Conservation (phyloP, 2,113 vertebrate species). For the Amphiprion percula region DNA sequence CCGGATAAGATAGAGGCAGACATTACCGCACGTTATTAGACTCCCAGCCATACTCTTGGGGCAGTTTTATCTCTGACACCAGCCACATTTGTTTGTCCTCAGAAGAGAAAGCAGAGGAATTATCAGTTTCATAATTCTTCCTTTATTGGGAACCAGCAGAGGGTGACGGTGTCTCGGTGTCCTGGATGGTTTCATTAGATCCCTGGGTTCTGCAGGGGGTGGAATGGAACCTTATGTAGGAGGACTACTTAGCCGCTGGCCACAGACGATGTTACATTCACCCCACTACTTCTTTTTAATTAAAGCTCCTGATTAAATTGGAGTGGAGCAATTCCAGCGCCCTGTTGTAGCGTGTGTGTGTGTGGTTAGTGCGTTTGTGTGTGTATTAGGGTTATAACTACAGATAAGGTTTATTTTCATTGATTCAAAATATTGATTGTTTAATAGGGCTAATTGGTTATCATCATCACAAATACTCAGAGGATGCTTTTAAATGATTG, state of each 20-base stretch:
- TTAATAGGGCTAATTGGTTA: conserved; percentile 1
- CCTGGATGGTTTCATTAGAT: conserved; percentile 65
- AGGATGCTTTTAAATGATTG: neutral
- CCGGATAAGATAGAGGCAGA: conserved; percentile 41
- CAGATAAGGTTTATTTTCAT: neutral
- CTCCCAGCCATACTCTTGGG: conserved; percentile 30
- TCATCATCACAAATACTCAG: neutral
- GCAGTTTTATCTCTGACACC: conserved; percentile 65
- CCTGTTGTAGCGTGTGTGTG: conserved; percentile 1
- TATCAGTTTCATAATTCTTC: conserved; percentile 64
- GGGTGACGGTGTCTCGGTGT: conserved; percentile 60
- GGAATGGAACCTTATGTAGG: conserved; percentile 35
- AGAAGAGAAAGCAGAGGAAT: conserved; percentile 46
- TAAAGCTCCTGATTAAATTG: conserved; percentile 65
- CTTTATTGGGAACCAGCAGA: conserved; percentile 52
- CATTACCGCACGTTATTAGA: conserved; percentile 39
- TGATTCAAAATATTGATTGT: conserved; percentile 16
- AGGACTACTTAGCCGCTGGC: conserved; percentile 51
- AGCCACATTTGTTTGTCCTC: conserved; percentile 64
- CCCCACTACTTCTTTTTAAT: conserved; percentile 63
- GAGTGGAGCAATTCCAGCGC: conserved; percentile 15
- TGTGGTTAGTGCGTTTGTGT: conserved; percentile 10
- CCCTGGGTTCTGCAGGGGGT: conserved; percentile 27
- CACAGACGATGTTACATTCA: conserved; percentile 56
- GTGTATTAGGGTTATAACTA: conserved; percentile 4